These are phyloP conservation scores for Limnephilus auricula DNA, from an alignment of 2,888 invertebrate genomes.

Conservation along the genomic window DNA sequence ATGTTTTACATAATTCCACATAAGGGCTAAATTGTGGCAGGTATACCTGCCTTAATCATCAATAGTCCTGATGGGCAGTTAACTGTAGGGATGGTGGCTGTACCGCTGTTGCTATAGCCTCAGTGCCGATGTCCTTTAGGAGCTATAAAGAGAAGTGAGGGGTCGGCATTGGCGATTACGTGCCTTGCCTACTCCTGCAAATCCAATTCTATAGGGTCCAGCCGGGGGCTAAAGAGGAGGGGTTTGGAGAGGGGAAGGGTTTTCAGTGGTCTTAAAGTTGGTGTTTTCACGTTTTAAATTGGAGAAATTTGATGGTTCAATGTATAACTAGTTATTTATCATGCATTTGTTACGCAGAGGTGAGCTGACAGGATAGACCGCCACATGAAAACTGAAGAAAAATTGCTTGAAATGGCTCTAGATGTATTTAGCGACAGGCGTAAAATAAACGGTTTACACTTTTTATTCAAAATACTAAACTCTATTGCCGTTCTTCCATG, in stretches of 20 bases:
- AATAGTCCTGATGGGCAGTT: not conserved
- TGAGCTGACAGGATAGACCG: no score
- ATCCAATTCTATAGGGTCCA: slow-evolving; percentile 13
- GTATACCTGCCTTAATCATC: not conserved
- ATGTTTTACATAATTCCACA: no score
- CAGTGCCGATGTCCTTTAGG: slow-evolving; percentile 29
- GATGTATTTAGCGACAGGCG: no score
- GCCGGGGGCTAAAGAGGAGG: not conserved
- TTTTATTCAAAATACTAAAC: no score
- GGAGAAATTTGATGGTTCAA: not conserved
- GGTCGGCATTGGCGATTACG: slow-evolving; percentile 35
- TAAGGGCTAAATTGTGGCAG: not conserved
- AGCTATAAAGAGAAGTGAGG: slow-evolving; percentile 48
- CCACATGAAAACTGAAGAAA: no score
- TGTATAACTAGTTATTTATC: no score
- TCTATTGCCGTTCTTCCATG: no score
- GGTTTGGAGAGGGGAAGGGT: not conserved
- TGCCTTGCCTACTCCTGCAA: slow-evolving; percentile 16
- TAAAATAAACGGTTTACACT: no score
- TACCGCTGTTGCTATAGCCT: not conserved
- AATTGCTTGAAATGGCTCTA: no score
- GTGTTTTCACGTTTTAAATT: not conserved
- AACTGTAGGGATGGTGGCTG: not conserved
- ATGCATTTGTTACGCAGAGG: no score
- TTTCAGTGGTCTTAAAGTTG: not conserved